These are phyloP conservation scores for Euborellia annulipes DNA, from an alignment of 1,140 invertebrate genomes.

Conservation along the genomic window DNA sequence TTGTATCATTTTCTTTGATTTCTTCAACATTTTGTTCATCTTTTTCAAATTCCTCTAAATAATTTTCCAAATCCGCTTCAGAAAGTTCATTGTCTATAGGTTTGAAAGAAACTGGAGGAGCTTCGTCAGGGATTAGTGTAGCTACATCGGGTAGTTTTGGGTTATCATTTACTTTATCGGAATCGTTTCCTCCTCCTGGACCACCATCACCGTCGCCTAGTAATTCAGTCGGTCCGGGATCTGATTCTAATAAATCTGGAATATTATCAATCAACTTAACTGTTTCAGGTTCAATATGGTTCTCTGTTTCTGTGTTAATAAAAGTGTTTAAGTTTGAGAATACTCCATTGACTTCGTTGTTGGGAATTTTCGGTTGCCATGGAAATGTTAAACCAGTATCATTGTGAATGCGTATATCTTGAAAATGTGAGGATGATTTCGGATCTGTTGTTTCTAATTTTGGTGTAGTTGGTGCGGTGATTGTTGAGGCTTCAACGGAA, in stretches of 20 bases:
- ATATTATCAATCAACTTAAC: too few species aligned
- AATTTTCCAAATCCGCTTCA: slow-evolving; percentile 38
- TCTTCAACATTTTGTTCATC: slow-evolving; percentile 23
- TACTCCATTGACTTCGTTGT: too few species aligned
- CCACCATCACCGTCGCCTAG: too few species aligned
- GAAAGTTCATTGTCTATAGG: slow-evolving; percentile 24
- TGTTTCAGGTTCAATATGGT: too few species aligned
- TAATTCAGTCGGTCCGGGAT: too few species aligned
- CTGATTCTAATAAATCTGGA: too few species aligned
- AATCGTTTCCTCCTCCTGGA: too few species aligned
- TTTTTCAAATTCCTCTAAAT: slow-evolving; percentile 37
- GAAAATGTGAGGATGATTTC: background rate
- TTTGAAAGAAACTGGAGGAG: background rate
- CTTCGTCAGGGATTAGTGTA: background rate
- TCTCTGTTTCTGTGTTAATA: too few species aligned
- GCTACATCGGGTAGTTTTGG: background rate
- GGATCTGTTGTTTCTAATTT: background rate
- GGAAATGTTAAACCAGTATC: background rate
- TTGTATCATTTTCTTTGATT: slow-evolving; percentile 17
- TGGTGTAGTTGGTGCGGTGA: too few species aligned
- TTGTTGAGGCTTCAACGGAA: slow-evolving; percentile 9
- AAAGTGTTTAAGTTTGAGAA: too few species aligned
- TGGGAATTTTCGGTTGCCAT: too few species aligned
- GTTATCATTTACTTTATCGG: too few species aligned
- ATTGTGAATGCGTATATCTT: background rate